Conservation (phyloP, 2,797 vertebrate genomes). For the Prionace glauca region DNA sequence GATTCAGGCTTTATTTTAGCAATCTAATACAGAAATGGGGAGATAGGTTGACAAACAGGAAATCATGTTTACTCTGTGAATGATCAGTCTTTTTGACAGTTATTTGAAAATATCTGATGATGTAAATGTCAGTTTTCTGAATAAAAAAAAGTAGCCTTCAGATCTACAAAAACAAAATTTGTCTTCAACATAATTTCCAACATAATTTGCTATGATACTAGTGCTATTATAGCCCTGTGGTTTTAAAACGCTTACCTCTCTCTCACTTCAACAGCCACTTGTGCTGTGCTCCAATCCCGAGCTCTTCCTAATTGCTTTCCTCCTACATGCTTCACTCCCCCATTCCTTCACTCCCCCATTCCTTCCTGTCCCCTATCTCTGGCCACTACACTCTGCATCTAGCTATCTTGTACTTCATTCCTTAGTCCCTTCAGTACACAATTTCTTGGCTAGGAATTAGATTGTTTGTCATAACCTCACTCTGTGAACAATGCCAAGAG, state of each 20-base stretch:
- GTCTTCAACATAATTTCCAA: not conserved
- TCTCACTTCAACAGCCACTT: not conserved
- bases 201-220: not conserved
- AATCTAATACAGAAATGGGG: not conserved
- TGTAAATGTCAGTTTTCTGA: not conserved
- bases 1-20: not conserved
- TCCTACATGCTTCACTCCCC: not conserved
- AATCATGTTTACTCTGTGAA: not conserved
- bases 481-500: not conserved
- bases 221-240: not conserved
- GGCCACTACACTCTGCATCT: too few species aligned
- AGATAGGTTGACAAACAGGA: not conserved
- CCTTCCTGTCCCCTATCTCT: not conserved
- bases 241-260: not conserved
- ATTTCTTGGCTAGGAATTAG: not conserved
- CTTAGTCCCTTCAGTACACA: not conserved
- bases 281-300: not conserved
- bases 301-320: not conserved
- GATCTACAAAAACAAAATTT: not conserved
- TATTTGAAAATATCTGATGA: not conserved
- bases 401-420: not conserved
- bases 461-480: not conserved
- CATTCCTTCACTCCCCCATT: not conserved
- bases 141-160: not conserved
- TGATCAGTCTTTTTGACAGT: not conserved